Conservation (phyloP, 2,888 invertebrate species). For the Trimorus sp. region DNA sequence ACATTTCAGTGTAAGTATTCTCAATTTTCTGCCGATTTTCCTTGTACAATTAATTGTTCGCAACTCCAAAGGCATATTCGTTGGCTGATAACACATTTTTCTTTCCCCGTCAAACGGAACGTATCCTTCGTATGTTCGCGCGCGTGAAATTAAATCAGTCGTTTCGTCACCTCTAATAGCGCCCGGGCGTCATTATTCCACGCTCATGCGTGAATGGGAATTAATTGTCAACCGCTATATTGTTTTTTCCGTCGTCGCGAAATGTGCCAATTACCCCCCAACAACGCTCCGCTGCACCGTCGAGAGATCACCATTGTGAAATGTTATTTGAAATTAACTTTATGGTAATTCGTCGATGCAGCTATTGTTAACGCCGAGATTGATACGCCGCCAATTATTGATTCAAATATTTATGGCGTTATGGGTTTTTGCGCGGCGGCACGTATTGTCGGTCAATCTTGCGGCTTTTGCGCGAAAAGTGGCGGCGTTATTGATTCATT, state of each 20-base stretch:
- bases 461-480: too few relatives aligned
- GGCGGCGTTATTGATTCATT: too few relatives aligned
- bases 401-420: conserved; percentile 52
- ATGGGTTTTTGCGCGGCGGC: conserved; percentile 28
- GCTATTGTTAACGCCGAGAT: conserved; percentile 47
- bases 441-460: too few relatives aligned
- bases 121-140: background rate
- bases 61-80: too few relatives aligned
- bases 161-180: conserved; percentile 60
- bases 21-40: too few relatives aligned
- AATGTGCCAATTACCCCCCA: conserved; percentile 63
- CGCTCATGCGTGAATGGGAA: conserved; percentile 56
- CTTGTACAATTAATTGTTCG: too few relatives aligned
- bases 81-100: too few relatives aligned
- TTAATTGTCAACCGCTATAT: conserved; percentile 59
- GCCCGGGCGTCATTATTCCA: conserved; percentile 57
- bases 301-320: conserved; percentile 55
- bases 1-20: too few relatives aligned
- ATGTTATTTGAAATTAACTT: conserved; percentile 64
- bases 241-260: conserved; percentile 62
- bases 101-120: too few relatives aligned
- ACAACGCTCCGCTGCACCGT: conserved; percentile 48
- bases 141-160: conserved; percentile 65
- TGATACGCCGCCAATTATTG: conserved; percentile 54
- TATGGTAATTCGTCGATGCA: conserved; percentile 61